A percentile compares a stretch with the other conserved stretches of the same genome.
These are phyloP conservation scores for Molossus molossus DNA, from an alignment of 2,797 vertebrate species.

Conservation along the genomic window DNA sequence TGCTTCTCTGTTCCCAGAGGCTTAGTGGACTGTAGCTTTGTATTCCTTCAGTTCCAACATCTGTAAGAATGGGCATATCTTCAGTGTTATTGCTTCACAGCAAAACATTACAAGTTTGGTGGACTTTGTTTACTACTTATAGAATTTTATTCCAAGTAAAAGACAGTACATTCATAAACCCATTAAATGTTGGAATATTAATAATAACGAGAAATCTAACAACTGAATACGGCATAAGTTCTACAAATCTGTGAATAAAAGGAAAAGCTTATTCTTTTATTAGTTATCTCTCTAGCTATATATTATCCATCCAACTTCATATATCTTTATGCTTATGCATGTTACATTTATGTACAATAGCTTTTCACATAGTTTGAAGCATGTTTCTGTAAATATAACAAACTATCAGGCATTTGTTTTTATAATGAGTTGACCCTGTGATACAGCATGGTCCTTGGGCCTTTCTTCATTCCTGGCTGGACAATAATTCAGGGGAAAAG, in stretches of 20 bases:
- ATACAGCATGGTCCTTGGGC: rapidly evolving
- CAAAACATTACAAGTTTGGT: constrained; percentile 1
- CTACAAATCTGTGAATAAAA: background rate
- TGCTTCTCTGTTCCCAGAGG: background rate
- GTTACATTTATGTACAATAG: background rate
- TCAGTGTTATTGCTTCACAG: constrained; percentile 28
- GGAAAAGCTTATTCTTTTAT: background rate
- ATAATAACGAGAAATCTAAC: background rate
- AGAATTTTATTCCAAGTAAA: background rate
- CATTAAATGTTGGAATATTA: background rate
- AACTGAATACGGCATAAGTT: background rate
- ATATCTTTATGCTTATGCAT: background rate
- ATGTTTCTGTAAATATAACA: background rate
- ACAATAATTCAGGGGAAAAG: rapidly evolving
- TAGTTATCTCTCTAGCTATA: background rate
- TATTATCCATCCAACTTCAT: background rate
- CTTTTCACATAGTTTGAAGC: background rate
- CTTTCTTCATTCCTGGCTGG: background rate
- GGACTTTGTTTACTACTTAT: constrained; percentile 1
- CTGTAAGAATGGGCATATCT: background rate
- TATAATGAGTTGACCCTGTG: background rate
- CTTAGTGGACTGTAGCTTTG: background rate
- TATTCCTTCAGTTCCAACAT: constrained; percentile 4
- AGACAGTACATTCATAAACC: background rate
- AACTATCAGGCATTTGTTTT: background rate